Percentiles rank a stretch among this genome's conserved stretches.
Evolutionary conservation across 2,797 vertebrate genomes (phyloP).

Genomic region (Chaetodon trifasciatus): DNA sequence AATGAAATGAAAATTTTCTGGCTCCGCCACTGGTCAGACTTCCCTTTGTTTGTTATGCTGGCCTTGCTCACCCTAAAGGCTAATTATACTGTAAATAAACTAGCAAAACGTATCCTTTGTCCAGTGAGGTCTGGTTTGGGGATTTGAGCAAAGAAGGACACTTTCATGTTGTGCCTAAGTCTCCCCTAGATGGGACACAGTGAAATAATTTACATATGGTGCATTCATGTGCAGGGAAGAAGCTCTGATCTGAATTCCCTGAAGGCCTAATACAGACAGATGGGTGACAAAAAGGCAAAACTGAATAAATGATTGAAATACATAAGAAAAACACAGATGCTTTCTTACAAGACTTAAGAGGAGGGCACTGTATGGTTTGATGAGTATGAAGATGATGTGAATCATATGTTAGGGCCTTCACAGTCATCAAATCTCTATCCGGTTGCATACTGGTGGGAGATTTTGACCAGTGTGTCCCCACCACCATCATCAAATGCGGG

Average conservation of each 20-base stretch:
- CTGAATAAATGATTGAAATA: neutral
- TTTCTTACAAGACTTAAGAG: neutral
- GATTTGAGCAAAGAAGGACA: constrained; percentile 10
- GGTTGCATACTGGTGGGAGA: neutral
- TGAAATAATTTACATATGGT: neutral
- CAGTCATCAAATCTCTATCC: neutral
- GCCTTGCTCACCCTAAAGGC: constrained; percentile 22
- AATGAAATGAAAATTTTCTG: neutral
- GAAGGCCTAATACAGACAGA: neutral
- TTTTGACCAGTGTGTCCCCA: neutral
- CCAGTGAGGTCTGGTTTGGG: constrained; percentile 27
- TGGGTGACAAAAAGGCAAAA: neutral
- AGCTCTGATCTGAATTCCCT: neutral
- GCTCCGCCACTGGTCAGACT: neutral
- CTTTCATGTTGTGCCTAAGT: constrained; percentile 2
- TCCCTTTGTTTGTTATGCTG: constrained; percentile 39
- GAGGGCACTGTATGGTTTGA: neutral
- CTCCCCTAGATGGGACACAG: neutral
- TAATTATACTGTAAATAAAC: constrained; percentile 49
- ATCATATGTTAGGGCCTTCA: neutral
- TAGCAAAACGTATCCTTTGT: constrained; percentile 39
- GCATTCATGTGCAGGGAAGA: constrained; percentile 10
- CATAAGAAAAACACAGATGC: neutral
- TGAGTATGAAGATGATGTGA: neutral
- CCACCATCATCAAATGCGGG: neutral